Conservation (phyloP, 1,140 invertebrate genomes). For the Linepithema humile region DNA sequence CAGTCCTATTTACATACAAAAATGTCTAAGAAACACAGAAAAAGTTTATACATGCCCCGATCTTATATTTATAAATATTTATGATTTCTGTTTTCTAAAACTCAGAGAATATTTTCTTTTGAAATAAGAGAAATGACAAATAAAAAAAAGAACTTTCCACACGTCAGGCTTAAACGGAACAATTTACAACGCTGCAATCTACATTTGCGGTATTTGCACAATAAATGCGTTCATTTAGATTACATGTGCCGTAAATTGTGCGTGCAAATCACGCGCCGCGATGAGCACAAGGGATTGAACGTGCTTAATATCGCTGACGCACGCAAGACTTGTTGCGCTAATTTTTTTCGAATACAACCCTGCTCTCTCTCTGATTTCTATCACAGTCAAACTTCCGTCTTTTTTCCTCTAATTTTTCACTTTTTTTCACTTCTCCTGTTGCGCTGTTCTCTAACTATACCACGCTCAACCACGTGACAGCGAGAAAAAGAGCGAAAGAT, state of each 20-base stretch:
- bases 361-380: neutral
- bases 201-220: neutral
- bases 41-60: neutral
- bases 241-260: neutral
- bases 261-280: neutral
- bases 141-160: neutral
- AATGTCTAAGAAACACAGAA: neutral
- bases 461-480: too few relatives aligned
- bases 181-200: neutral
- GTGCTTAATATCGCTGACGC: constrained; percentile 7
- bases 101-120: neutral
- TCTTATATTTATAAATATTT: neutral
- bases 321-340: constrained; percentile 3
- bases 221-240: constrained; percentile 26
- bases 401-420: too few relatives aligned
- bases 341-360: neutral
- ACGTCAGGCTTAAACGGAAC: neutral
- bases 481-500: too few relatives aligned
- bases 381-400: too few relatives aligned
- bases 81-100: neutral
- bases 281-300: neutral
- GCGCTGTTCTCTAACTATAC: too few relatives aligned
- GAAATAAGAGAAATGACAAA: neutral
- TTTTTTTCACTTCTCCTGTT: too few relatives aligned
- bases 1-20: neutral